Evolutionary conservation across 2,797 vertebrate genomes (phyloP).

Genomic region (Margarornis squamiger): DNA sequence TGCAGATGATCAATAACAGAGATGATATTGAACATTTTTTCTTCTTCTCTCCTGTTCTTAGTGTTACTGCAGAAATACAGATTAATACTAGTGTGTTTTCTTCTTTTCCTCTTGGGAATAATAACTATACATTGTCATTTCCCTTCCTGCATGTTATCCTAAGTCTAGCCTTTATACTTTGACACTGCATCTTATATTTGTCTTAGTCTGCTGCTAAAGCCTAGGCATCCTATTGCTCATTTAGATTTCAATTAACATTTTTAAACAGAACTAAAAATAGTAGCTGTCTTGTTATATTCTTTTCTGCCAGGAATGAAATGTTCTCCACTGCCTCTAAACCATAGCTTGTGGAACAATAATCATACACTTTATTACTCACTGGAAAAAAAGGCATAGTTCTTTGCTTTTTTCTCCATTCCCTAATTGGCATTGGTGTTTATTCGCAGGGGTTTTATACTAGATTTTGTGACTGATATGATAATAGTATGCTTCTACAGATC

Average conservation of each 20-base stretch:
- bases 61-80: neutral
- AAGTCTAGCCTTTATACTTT: neutral
- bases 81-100: neutral
- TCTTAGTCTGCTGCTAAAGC: neutral
- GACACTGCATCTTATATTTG: neutral
- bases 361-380: neutral
- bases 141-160: neutral
- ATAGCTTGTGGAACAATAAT: neutral
- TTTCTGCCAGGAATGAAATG: constrained; percentile 18
- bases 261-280: constrained; percentile 45
- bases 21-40: neutral
- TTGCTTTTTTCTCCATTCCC: neutral
- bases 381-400: constrained; percentile 14
- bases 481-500: neutral
- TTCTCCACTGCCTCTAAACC: constrained; percentile 25
- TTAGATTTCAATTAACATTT: constrained; percentile 56
- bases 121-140: constrained; percentile 7
- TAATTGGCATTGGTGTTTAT: constrained; percentile 42
- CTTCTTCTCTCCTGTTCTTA: neutral
- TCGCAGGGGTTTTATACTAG: neutral
- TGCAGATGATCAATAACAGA: neutral
- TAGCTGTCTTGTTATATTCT: constrained; percentile 15
- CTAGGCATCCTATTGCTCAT: neutral
- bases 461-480: constrained; percentile 16
- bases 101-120: neutral